Conservation (phyloP, 1,140 invertebrate species). For the Spodoptera frugiperda region DNA sequence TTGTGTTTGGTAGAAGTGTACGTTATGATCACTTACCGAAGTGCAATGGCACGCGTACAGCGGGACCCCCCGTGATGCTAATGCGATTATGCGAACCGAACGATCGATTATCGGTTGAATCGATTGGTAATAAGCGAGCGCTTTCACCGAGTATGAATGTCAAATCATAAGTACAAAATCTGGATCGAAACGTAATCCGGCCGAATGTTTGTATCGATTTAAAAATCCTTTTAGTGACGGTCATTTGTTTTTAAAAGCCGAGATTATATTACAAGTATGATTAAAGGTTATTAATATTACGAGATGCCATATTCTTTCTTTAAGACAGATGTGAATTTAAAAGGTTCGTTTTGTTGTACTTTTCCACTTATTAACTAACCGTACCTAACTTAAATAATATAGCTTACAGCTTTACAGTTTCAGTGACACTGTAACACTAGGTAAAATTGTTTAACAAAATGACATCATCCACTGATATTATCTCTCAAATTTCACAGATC, state of each 20-base stretch:
- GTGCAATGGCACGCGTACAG: slow-evolving; percentile 54
- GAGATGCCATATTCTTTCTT: neutral
- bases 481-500: no score
- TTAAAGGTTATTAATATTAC: slow-evolving; percentile 19
- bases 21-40: slow-evolving; percentile 52
- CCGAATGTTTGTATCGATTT: slow-evolving; percentile 62
- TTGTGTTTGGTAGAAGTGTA: neutral
- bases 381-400: no score
- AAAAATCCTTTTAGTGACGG: slow-evolving; percentile 72
- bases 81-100: slow-evolving; percentile 74
- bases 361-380: neutral
- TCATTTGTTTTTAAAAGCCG: slow-evolving; percentile 58
- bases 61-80: slow-evolving; percentile 73
- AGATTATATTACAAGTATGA: slow-evolving; percentile 39
- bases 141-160: slow-evolving; percentile 80
- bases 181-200: slow-evolving; percentile 67
- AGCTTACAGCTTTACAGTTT: no score
- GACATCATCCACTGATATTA: no score
- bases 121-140: slow-evolving; percentile 68
- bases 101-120: slow-evolving; percentile 74
- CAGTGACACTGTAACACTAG: no score
- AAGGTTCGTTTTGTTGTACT: neutral
- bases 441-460: no score
- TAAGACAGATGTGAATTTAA: neutral
- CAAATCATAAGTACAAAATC: slow-evolving; percentile 74